Conservation (phyloP, 2,888 invertebrate species). For the Leucophenga montana region DNA sequence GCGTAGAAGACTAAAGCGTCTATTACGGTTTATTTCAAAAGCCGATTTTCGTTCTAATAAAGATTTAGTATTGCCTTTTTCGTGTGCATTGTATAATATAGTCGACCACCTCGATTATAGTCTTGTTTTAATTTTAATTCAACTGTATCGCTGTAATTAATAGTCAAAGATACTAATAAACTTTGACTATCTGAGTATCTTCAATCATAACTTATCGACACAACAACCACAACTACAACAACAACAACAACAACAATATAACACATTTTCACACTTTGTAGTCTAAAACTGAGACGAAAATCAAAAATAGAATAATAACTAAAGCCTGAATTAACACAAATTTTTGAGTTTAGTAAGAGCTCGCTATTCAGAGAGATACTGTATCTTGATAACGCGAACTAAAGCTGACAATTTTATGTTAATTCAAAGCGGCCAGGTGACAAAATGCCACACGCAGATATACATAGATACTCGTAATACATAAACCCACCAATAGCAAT, state of each 20-base stretch:
- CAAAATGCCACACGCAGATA: conserved; percentile 10
- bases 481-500: background rate
- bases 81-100: too few relatives aligned
- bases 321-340: too few relatives aligned
- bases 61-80: too few relatives aligned
- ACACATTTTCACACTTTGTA: background rate
- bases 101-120: background rate
- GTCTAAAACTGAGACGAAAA: background rate
- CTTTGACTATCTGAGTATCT: background rate
- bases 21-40: too few relatives aligned
- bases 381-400: conserved; percentile 19
- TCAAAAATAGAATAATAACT: background rate
- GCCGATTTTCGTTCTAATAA: too few relatives aligned
- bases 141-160: background rate
- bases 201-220: background rate
- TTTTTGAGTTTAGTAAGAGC: background rate
- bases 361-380: conserved; percentile 1
- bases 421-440: conserved; percentile 18
- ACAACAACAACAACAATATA: too few relatives aligned
- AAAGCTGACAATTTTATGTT: conserved; percentile 18
- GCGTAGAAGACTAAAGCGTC: too few relatives aligned
- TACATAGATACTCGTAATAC: background rate
- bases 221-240: too few relatives aligned
- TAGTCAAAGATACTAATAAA: background rate
- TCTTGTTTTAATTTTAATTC: background rate